Base-by-base conservation (phyloP, 1,140 invertebrate species). In the Hypothenemus hampei region DNA sequence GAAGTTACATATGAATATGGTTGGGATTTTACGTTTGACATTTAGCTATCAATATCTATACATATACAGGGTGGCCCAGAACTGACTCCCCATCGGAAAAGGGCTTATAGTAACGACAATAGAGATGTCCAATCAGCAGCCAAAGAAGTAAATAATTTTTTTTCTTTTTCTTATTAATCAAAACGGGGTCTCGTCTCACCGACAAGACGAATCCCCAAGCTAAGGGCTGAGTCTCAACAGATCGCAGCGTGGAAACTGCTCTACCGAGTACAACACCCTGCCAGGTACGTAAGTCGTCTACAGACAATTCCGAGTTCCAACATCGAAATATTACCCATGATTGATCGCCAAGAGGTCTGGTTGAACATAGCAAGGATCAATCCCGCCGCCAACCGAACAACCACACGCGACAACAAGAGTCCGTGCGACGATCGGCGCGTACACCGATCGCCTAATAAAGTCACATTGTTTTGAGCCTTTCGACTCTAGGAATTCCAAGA, bases 221-320 rank as follows among this genome's bases (percentile, higher is more conserved):
- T 23, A 57, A 60, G 54, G 62, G 59, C 57, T 58, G 55, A 60
- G 60, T 62, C 64, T 65, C 62, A 75, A 73, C 72, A 70, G 72
- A 74, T 75, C 69, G 74, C 71, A 75, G 71, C 70, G 71, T 72
- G 72, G 68, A 74, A 74, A 75, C 75, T 77, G 75, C 77, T 79
- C 77, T 79, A 76, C 77, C 74, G 74, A 75, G 71, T 74, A 79
- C 75, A 78, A 78, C 75, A 78, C 76, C 76, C 75, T 73, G 77
- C 76, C 75, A 73, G 75, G 77, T 75, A 77, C 70, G 69, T 72
- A 78, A 78, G 76, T 79, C 76, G 76, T 80, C 75, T 78, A 73
- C 76, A 77, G 72, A 78, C 75, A 73, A 78, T 78, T 78, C 74
- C 74, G 74, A 77, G 76, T 75, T 71, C 74, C 74, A 73, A 78